Evolutionary conservation across 1,140 invertebrate genomes (phyloP).

Genomic region (Zophobas atratus): DNA sequence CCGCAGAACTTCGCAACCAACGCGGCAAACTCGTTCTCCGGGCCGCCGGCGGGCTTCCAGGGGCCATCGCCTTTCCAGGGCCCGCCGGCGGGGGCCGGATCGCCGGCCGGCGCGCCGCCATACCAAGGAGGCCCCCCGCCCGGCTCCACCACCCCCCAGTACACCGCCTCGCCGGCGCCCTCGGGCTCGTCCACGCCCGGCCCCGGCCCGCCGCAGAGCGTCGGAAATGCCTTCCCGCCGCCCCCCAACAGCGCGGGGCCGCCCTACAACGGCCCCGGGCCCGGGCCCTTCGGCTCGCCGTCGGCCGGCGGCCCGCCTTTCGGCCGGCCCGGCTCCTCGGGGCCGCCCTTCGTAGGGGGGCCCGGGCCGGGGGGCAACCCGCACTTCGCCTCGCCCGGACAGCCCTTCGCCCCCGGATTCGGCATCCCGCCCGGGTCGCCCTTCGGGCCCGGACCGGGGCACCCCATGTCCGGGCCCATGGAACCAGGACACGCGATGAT

Average conservation of each 20-base stretch:
- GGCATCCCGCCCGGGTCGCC: slow-evolving; percentile 81
- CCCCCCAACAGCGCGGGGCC: slow-evolving; percentile 75
- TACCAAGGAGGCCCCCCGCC: slow-evolving; percentile 80
- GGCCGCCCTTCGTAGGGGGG: slow-evolving; percentile 76
- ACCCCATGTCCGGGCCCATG: slow-evolving; percentile 75
- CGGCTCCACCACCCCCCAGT: slow-evolving; percentile 81
- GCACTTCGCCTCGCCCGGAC: slow-evolving; percentile 76
- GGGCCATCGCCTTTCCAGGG: slow-evolving; percentile 75
- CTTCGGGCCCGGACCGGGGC: slow-evolving; percentile 75
- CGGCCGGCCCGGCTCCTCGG: slow-evolving; percentile 78
- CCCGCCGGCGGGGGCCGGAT: slow-evolving; percentile 76
- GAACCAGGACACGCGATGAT: slow-evolving; percentile 76
- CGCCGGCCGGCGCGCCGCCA: slow-evolving; percentile 75
- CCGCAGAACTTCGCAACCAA: slow-evolving; percentile 74
- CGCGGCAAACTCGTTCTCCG: slow-evolving; percentile 73
- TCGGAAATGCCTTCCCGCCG: slow-evolving; percentile 74
- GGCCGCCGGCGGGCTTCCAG: slow-evolving; percentile 74
- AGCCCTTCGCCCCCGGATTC: slow-evolving; percentile 76
- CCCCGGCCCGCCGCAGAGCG: slow-evolving; percentile 75
- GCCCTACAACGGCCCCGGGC: slow-evolving; percentile 77
- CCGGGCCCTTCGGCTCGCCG: slow-evolving; percentile 75
- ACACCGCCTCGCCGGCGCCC: slow-evolving; percentile 82
- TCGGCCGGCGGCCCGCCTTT: slow-evolving; percentile 76
- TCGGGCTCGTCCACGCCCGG: slow-evolving; percentile 84
- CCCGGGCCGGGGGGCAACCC: slow-evolving; percentile 74